phyloP scores from a whole-genome alignment of 2,888 invertebrate species.

The Gandaritis pyraliata region DNA sequence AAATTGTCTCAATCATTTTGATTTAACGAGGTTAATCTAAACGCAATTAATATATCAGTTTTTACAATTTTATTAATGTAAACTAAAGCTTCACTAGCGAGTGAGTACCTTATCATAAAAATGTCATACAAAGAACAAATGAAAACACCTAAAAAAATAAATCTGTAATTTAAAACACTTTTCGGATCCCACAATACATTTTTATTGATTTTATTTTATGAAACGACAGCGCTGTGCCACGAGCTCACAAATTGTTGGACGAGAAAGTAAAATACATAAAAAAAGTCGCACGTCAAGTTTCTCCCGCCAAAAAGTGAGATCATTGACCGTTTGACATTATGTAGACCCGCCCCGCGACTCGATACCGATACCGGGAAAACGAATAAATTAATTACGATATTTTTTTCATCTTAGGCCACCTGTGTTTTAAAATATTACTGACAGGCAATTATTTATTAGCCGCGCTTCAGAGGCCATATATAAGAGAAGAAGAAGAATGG shows the following conservation, averaged over 20 bases:
- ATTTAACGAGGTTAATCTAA: constrained; percentile 7
- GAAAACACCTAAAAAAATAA: constrained; percentile 9
- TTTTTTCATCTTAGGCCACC: constrained; percentile 42
- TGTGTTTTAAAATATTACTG: constrained; percentile 41
- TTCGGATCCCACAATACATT: constrained; percentile 17
- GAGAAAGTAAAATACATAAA: constrained; percentile 82
- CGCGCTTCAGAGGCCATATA: too few species aligned
- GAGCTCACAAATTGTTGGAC: constrained; percentile 45
- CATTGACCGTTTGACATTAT: constrained; percentile 81
- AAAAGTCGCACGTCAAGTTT: constrained; percentile 76
- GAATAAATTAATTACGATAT: constrained; percentile 34
- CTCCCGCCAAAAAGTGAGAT: constrained; percentile 80
- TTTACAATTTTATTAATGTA: too few species aligned
- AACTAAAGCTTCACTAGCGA: too few species aligned
- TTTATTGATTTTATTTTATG: constrained; percentile 45
- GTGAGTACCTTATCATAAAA: neutral
- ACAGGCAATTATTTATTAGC: constrained; percentile 35
- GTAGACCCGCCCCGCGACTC: constrained; percentile 52
- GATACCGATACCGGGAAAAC: constrained; percentile 48
- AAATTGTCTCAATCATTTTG: constrained; percentile 1
- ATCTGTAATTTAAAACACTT: constrained; percentile 26
- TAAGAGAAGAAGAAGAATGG: too few species aligned
- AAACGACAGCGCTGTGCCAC: constrained; percentile 37
- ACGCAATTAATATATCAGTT: neutral
- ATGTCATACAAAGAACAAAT: neutral